These are phyloP conservation scores for Drosophila incognita DNA, from an alignment of 2,888 invertebrate species.

Conservation along the genomic window DNA sequence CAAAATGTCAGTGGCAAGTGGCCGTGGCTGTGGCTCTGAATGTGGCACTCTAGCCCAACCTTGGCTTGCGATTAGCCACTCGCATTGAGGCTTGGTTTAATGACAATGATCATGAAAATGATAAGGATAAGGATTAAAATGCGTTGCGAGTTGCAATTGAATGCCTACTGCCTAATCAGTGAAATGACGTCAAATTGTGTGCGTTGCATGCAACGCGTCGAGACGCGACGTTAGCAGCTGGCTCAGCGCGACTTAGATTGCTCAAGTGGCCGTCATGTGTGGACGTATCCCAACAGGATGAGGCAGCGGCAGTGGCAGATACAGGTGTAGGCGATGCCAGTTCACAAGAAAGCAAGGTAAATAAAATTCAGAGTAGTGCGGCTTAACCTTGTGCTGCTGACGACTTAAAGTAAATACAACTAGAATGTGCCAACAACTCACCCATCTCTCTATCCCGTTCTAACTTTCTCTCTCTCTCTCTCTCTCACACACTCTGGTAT, in stretches of 20 bases:
- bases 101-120: constrained; percentile 33
- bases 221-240: constrained; percentile 13
- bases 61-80: constrained; percentile 37
- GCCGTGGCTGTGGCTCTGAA: constrained; percentile 5
- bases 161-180: constrained; percentile 42
- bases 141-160: constrained; percentile 11
- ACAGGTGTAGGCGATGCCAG: background rate
- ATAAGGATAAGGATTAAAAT: constrained; percentile 64
- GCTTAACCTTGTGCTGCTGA: constrained; percentile 69
- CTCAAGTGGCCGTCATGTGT: constrained; percentile 53
- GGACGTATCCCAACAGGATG: constrained; percentile 4
- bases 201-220: constrained; percentile 23
- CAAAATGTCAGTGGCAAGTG: constrained; percentile 58
- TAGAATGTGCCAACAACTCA: constrained; percentile 12
- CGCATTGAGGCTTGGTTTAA: constrained; percentile 18
- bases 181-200: constrained; percentile 71
- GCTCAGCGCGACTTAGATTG: constrained; percentile 59
- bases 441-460: constrained; percentile 3
- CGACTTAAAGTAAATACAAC: constrained; percentile 64
- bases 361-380: constrained; percentile 54
- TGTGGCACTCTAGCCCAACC: constrained; percentile 55
- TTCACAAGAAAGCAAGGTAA: constrained; percentile 55
- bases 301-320: background rate
- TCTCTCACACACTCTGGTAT: background rate
- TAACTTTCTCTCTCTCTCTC: background rate